phyloP scores from a whole-genome alignment of 2,888 invertebrate species.

The Smittia aterrima region DNA sequence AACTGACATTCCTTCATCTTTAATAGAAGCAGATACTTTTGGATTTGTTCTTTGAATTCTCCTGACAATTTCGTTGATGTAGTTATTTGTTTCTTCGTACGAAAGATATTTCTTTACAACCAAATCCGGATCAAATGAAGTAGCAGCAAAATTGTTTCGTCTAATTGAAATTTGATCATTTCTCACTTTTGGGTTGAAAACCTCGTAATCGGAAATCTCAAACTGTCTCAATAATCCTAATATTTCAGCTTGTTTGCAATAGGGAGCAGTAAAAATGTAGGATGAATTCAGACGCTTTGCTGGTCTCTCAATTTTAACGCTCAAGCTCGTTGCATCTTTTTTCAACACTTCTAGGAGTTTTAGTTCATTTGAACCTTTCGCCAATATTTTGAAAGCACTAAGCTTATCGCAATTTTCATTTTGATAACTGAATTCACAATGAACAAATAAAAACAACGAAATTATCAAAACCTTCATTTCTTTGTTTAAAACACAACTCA shows the following conservation, averaged over 20 bases:
- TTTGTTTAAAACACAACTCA: no score
- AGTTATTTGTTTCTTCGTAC: constrained; percentile 49
- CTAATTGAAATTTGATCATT: not conserved
- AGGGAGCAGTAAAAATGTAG: not conserved
- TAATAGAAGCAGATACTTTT: constrained; percentile 47
- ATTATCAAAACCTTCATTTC: no score
- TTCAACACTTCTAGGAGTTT: not conserved
- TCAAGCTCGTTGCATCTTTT: not conserved
- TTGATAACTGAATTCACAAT: no score
- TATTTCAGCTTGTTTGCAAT: not conserved
- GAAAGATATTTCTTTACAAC: constrained; percentile 47
- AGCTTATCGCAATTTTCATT: no score
- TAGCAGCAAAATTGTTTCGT: not conserved
- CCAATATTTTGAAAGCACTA: constrained; percentile 49
- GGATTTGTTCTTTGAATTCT: constrained; percentile 45
- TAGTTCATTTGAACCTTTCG: not conserved
- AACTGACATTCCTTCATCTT: constrained; percentile 49
- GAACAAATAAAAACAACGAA: no score
- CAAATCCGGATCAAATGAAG: not conserved
- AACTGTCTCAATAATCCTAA: not conserved
- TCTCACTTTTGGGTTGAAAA: not conserved
- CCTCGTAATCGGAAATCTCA: not conserved
- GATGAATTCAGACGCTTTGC: not conserved
- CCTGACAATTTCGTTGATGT: constrained; percentile 49
- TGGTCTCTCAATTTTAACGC: not conserved